Conservation (phyloP, 2,797 vertebrate species). For the Taenioides sp. region DNA sequence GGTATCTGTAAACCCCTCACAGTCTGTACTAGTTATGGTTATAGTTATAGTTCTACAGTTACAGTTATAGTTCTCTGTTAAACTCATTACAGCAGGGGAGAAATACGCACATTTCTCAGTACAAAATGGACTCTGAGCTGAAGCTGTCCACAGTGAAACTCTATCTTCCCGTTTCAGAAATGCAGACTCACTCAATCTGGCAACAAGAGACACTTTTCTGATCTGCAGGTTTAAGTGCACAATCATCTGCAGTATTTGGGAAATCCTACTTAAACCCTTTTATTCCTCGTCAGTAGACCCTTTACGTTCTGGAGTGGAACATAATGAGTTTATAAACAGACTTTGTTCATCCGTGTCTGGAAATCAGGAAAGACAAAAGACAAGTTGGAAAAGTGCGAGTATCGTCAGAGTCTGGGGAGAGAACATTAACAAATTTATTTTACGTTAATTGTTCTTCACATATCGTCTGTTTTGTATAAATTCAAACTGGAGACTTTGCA, state of each 20-base stretch:
- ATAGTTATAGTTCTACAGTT: no score
- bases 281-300: neutral
- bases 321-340: no score
- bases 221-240: neutral
- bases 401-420: no score
- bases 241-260: neutral
- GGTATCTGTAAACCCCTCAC: neutral
- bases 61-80: neutral
- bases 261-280: neutral
- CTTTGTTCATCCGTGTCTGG: no score
- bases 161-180: neutral
- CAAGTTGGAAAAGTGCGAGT: no score
- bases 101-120: neutral
- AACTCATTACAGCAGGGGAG: neutral
- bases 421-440: no score
- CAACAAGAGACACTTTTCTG: neutral
- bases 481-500: no score
- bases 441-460: no score
- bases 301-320: no score
- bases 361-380: no score
- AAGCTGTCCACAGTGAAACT: neutral
- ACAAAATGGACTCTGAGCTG: neutral
- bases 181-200: slow-evolving; percentile 5
- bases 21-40: no score
- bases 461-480: no score